Percentiles rank a stretch among this genome's conserved stretches.
Conservation (phyloP, 2,888 invertebrate genomes). For the Steinernema scapterisci region DNA sequence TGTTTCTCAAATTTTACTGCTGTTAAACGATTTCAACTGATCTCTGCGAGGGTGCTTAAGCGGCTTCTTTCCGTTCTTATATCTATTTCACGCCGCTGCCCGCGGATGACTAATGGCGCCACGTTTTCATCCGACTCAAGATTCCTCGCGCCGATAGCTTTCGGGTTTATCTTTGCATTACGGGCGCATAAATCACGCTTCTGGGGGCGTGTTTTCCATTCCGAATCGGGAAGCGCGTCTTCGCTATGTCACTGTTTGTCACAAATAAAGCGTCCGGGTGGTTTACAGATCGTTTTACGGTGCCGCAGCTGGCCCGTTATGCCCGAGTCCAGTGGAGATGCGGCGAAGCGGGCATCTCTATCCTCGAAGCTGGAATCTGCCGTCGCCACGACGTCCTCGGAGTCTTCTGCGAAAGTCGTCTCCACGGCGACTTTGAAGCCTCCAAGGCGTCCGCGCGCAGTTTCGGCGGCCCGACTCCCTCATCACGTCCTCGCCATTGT, state of each 20-base stretch:
- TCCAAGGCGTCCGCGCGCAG: conserved; percentile 31
- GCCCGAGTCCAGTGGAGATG: conserved; percentile 11
- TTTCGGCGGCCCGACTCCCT: conserved; percentile 53
- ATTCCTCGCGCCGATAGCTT: too few relatives aligned
- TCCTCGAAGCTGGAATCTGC: neutral
- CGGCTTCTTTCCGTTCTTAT: neutral
- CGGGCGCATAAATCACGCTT: too few relatives aligned
- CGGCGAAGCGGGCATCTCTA: neutral
- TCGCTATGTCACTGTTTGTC: neutral
- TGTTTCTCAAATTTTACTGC: conserved; percentile 19
- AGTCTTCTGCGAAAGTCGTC: neutral
- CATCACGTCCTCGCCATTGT: conserved; percentile 53
- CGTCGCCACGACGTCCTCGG: conserved; percentile 5
- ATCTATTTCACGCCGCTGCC: neutral
- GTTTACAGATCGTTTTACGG: neutral
- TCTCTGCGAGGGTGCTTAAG: neutral
- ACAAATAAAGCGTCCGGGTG: too few relatives aligned
- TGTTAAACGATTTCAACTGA: conserved; percentile 35
- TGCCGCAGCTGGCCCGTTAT: neutral
- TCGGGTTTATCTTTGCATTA: too few relatives aligned
- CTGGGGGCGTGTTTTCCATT: neutral
- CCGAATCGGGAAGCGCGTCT: neutral
- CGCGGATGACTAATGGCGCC: too few relatives aligned
- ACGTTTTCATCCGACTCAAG: too few relatives aligned
- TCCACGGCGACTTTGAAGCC: neutral